Conservation (phyloP, 2,888 invertebrate genomes). For the Tyria jacobaeae region DNA sequence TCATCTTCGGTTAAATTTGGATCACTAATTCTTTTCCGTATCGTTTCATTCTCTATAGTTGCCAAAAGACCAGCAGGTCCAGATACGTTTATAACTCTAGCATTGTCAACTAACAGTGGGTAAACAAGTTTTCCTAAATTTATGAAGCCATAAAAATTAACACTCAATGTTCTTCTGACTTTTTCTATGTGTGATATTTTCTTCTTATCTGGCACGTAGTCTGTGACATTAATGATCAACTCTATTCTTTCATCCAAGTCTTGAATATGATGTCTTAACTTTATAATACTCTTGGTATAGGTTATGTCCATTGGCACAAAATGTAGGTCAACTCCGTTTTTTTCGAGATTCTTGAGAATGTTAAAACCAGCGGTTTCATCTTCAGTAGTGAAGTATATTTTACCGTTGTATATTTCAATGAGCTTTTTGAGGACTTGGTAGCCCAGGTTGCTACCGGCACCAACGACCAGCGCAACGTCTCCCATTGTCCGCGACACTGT, state of each 20-base stretch:
- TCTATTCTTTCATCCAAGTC: slow-evolving; percentile 79
- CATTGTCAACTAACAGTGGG: slow-evolving; percentile 89
- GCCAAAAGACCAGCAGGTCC: slow-evolving; percentile 89
- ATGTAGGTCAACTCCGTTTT: slow-evolving; percentile 59
- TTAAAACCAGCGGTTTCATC: slow-evolving; percentile 73
- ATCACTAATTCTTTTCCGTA: slow-evolving; percentile 85
- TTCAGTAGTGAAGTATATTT: slow-evolving; percentile 80
- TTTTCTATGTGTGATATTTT: slow-evolving; percentile 68
- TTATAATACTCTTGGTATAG: slow-evolving; percentile 77
- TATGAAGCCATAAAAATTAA: slow-evolving; percentile 79
- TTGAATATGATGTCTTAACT: slow-evolving; percentile 76
- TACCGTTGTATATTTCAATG: slow-evolving; percentile 66
- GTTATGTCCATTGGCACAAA: slow-evolving; percentile 78
- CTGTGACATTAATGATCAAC: slow-evolving; percentile 73
- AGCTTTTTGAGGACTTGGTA: slow-evolving; percentile 77
- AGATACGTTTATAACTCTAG: slow-evolving; percentile 92
- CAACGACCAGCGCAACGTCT: slow-evolving; percentile 78
- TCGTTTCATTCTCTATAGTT: slow-evolving; percentile 85
- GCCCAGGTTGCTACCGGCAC: slow-evolving; percentile 78
- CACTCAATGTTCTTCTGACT: slow-evolving; percentile 74
- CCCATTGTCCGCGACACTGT: slow-evolving; percentile 71
- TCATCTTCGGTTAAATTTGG: slow-evolving; percentile 86
- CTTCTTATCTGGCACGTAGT: slow-evolving; percentile 69
- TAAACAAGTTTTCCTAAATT: slow-evolving; percentile 88
- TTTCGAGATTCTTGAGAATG: slow-evolving; percentile 68